Conservation (phyloP, 2,113 vertebrate species). For the Actinemys pallida region DNA sequence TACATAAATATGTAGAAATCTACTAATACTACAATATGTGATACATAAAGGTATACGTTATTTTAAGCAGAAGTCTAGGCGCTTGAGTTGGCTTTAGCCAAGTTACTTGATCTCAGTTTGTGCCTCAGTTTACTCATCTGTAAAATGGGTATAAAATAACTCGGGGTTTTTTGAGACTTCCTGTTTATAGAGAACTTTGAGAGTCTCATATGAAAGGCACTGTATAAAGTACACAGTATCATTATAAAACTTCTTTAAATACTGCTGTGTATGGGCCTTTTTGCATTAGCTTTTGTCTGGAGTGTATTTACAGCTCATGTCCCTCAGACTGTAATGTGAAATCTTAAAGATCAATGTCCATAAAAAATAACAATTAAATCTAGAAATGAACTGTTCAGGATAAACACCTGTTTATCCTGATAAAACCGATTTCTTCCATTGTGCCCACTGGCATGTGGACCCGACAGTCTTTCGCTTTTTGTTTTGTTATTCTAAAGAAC, state of each 20-base stretch:
- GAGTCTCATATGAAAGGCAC: neutral
- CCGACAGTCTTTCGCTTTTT: neutral
- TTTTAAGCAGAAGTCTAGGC: neutral
- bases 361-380: conserved; percentile 8
- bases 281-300: conserved; percentile 30
- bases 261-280: conserved; percentile 4
- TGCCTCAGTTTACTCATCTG: rapidly evolving
- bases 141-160: neutral
- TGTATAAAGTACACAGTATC: neutral
- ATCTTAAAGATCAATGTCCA: neutral
- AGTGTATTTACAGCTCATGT: neutral
- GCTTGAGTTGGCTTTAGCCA: neutral
- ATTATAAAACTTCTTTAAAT: neutral
- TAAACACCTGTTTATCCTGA: too few species aligned
- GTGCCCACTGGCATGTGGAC: neutral
- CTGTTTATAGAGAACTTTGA: neutral
- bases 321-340: neutral
- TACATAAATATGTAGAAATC: neutral
- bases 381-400: neutral
- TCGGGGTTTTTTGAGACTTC: neutral
- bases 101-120: neutral
- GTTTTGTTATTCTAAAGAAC: neutral
- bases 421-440: neutral
- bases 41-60: neutral
- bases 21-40: neutral